phyloP scores from a whole-genome alignment of 2,888 invertebrate species.

The Lycocerus yunnanus region DNA sequence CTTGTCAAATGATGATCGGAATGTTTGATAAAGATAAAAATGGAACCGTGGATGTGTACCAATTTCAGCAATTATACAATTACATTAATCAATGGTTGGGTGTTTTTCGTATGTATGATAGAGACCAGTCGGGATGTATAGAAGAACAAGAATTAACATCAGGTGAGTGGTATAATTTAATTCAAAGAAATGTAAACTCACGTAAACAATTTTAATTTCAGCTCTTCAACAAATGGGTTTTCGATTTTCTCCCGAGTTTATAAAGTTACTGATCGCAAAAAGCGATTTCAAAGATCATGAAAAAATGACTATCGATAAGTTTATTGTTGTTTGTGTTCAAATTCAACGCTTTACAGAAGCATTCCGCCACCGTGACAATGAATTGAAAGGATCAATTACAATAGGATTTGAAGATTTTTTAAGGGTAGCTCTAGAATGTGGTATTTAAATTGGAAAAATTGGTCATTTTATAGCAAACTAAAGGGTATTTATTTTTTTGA shows the following conservation, averaged over 20 bases:
- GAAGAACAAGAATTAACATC: constrained; percentile 77
- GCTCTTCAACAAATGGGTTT: constrained; percentile 90
- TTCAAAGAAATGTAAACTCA: neutral
- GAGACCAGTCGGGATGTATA: constrained; percentile 83
- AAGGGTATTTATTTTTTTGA: neutral
- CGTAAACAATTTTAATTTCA: constrained; percentile 47
- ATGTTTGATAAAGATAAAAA: constrained; percentile 87
- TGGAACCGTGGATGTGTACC: constrained; percentile 82
- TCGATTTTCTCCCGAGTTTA: constrained; percentile 77
- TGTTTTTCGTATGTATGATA: constrained; percentile 83
- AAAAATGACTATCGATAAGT: constrained; percentile 80
- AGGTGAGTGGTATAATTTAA: constrained; percentile 60
- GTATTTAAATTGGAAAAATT: constrained; percentile 45
- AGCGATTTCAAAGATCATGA: constrained; percentile 67
- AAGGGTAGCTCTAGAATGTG: constrained; percentile 77
- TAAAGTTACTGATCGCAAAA: constrained; percentile 71
- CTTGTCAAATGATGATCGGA: constrained; percentile 87
- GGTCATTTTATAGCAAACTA: neutral
- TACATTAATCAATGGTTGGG: constrained; percentile 89
- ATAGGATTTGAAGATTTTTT: constrained; percentile 93
- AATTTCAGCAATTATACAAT: constrained; percentile 84
- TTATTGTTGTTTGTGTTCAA: constrained; percentile 87
- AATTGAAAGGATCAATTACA: constrained; percentile 80
- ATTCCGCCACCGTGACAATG: constrained; percentile 78
- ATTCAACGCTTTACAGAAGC: constrained; percentile 88